Base-by-base conservation (phyloP, 2,113 vertebrate species). In the Callipepla californica region DNA sequence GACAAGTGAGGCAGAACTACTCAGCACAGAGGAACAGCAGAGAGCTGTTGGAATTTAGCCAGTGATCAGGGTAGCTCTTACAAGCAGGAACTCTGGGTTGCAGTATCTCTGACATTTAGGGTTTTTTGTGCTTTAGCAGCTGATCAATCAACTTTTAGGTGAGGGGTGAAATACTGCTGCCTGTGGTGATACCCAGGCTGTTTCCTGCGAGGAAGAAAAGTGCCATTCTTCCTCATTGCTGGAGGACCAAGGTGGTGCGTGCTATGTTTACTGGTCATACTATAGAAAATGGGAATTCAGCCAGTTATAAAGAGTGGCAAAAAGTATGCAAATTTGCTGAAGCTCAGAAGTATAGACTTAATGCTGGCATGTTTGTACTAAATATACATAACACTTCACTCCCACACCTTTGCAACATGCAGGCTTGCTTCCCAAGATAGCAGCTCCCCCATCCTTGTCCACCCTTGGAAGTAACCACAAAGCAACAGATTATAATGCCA, bases 241-340 rank as follows among this genome's bases (percentile, higher is more conserved):
- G 11, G 28, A 83, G 8, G 7, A 17, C 13, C 0, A 0, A 7
- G 3, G 5, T 53, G 7, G 7, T 65, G 11, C 2, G 0, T 42
- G 12, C 6, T 32, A 7, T 17, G 12, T 40, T 6, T 21, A 57
- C 65, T 16, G 17, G 36, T 30, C 40, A 14, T 30, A 20, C 23
- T 21, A 44, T 5, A 58, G 53, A 82, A 82, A 48, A 13, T 26
- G 34, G 10, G 16, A 92, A 59, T 47, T 34, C 25, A 70, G 30
- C 3, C 23, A 38, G 58, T 50, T 50, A 58, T 51, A 86, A 61
- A 53, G 30, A 7, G 20, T 62, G 11, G 4, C 22, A 59, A 92
- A 77, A 4, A 9, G 50, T 40, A 42, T 17, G 7, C 32, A 4
- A 47, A 40, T 40, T 23, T 69, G 13, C 26, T 80, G 34, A 88